These are phyloP conservation scores for Amphiprion ocellaris DNA, from an alignment of 2,113 vertebrate genomes.

Conservation along the genomic window DNA sequence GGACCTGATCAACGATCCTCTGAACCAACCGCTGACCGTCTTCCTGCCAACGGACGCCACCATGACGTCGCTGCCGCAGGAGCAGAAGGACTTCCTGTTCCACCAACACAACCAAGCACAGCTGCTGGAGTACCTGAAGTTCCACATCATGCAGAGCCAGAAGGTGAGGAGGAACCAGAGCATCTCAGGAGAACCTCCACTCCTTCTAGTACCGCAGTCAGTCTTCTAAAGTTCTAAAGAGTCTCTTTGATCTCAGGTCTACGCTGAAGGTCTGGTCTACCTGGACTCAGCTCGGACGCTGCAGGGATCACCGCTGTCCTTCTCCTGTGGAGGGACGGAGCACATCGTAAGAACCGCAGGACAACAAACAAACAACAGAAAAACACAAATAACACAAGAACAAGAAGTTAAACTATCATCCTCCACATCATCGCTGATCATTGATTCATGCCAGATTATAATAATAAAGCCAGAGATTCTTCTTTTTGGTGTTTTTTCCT, in stretches of 20 bases:
- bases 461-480: too few species aligned
- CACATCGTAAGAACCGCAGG: conserved; percentile 83
- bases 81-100: conserved; percentile 91
- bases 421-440: too few species aligned
- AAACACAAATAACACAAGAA: too few species aligned
- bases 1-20: conserved; percentile 79
- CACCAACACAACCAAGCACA: conserved; percentile 83
- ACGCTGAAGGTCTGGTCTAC: conserved; percentile 80
- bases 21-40: conserved; percentile 88
- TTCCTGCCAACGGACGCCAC: conserved; percentile 90
- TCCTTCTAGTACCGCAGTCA: too few species aligned
- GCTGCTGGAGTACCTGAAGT: conserved; percentile 90
- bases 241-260: conserved; percentile 56
- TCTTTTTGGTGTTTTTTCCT: too few species aligned
- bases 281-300: conserved; percentile 84
- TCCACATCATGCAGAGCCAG: conserved; percentile 88
- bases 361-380: background rate
- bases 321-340: conserved; percentile 85
- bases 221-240: too few species aligned
- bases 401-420: too few species aligned
- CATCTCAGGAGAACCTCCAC: background rate
- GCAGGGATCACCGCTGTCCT: conserved; percentile 89
- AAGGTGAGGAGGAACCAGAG: conserved; percentile 77
- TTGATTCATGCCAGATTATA: too few species aligned
- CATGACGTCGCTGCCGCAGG: conserved; percentile 84